These are phyloP conservation scores for Conus canariensis DNA, from an alignment of 2,888 invertebrate species.

Conservation along the genomic window DNA sequence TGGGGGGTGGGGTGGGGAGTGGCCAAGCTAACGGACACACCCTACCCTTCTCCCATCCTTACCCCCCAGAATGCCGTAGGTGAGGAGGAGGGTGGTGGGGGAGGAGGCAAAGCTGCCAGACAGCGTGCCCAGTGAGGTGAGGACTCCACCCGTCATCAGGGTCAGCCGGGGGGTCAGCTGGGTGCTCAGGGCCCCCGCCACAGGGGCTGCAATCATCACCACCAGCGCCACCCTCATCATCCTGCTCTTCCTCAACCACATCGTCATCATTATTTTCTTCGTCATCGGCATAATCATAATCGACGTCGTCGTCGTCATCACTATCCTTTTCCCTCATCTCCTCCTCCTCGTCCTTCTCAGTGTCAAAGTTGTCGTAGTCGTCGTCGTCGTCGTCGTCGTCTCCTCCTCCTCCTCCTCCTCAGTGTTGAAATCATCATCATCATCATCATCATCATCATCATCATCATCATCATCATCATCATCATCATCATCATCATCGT, in stretches of 20 bases:
- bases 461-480: background rate
- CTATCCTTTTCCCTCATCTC: background rate
- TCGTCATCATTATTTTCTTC: too few relatives aligned
- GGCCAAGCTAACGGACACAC: too few relatives aligned
- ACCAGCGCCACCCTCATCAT: too few relatives aligned
- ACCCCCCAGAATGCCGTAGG: too few relatives aligned
- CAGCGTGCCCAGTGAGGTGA: constrained; percentile 45
- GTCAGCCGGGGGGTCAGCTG: constrained; percentile 44
- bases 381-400: too few relatives aligned
- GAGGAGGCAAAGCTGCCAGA: constrained; percentile 41
- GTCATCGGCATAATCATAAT: background rate
- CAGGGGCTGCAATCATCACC: constrained; percentile 41
- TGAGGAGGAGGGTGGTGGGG: too few relatives aligned
- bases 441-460: background rate
- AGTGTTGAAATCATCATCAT: background rate
- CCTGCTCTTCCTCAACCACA: too few relatives aligned
- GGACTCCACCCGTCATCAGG: constrained; percentile 47
- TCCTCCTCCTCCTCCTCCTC: too few relatives aligned
- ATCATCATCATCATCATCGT: background rate
- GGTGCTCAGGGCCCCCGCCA: constrained; percentile 47
- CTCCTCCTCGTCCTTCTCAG: too few relatives aligned
- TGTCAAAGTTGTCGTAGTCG: too few relatives aligned
- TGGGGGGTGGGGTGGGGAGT: too few relatives aligned
- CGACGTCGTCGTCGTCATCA: background rate
- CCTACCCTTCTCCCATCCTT: too few relatives aligned